phyloP scores from a whole-genome alignment of 2,888 invertebrate species.

The Scelioninae gen. 1 region DNA sequence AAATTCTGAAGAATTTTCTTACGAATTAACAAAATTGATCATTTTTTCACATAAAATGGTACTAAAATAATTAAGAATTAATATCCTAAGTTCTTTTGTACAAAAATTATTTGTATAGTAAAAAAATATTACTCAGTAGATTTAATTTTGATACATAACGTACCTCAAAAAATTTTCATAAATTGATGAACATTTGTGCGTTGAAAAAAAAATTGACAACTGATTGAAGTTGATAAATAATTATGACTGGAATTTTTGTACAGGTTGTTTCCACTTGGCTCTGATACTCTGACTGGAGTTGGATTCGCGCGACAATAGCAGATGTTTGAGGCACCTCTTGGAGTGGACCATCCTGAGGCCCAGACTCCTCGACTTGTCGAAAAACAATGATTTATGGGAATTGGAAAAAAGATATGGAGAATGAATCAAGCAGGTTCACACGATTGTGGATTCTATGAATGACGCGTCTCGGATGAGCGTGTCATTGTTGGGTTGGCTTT shows the following conservation, averaged over 20 bases:
- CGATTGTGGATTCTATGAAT: slow-evolving; percentile 49
- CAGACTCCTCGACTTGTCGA: slow-evolving; percentile 63
- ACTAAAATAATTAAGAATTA: too few relatives aligned
- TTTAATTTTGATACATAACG: too few relatives aligned
- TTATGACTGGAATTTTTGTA: not conserved
- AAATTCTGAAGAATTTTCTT: too few relatives aligned
- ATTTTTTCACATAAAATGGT: too few relatives aligned
- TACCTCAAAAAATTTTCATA: too few relatives aligned
- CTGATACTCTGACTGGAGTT: not conserved
- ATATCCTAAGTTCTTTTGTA: too few relatives aligned
- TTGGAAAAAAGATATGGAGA: slow-evolving; percentile 41
- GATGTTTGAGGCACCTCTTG: slow-evolving; percentile 78
- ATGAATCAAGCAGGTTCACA: slow-evolving; percentile 57
- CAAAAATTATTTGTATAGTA: too few relatives aligned
- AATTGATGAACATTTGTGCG: too few relatives aligned
- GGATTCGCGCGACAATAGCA: slow-evolving; percentile 64
- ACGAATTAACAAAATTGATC: too few relatives aligned
- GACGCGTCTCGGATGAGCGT: slow-evolving; percentile 27
- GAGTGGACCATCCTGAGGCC: slow-evolving; percentile 78
- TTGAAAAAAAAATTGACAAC: too few relatives aligned
- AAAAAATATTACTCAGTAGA: too few relatives aligned
- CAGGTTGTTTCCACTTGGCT: slow-evolving; percentile 70
- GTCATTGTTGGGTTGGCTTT: slow-evolving; percentile 18
- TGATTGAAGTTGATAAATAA: too few relatives aligned
- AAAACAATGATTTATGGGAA: slow-evolving; percentile 68